Conservation (phyloP, 2,888 invertebrate species). For the Pollenia labialis region DNA sequence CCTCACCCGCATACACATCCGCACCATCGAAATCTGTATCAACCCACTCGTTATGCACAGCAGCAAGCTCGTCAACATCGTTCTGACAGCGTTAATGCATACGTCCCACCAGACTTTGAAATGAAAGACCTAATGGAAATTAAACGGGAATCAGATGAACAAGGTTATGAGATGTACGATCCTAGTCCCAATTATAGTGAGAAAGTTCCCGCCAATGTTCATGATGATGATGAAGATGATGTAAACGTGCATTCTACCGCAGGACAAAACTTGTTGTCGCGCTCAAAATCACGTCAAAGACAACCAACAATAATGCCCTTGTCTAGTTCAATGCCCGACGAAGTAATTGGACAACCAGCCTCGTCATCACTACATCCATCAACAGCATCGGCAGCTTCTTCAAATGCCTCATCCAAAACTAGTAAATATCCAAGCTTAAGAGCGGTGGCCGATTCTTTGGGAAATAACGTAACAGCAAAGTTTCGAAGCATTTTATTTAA, state of each 20-base stretch:
- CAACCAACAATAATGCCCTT: constrained; percentile 77
- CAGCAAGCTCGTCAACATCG: constrained; percentile 50
- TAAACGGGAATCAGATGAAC: constrained; percentile 75
- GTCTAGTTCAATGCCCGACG: constrained; percentile 81
- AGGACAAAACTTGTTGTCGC: constrained; percentile 78
- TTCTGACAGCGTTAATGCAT: constrained; percentile 75
- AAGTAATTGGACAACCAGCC: constrained; percentile 75
- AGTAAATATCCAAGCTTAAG: constrained; percentile 78
- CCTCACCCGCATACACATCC: constrained; percentile 70
- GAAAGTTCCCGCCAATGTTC: constrained; percentile 74
- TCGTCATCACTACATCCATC: constrained; percentile 79
- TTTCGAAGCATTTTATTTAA: constrained; percentile 80
- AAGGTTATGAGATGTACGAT: constrained; percentile 80
- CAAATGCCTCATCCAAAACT: constrained; percentile 79
- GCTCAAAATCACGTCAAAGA: constrained; percentile 66
- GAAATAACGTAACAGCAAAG: constrained; percentile 76
- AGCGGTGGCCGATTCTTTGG: constrained; percentile 79
- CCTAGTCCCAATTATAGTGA: constrained; percentile 81
- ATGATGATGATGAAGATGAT: constrained; percentile 75
- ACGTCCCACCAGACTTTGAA: constrained; percentile 79
- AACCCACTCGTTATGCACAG: constrained; percentile 66
- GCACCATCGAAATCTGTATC: constrained; percentile 65
- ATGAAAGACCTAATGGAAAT: constrained; percentile 58
- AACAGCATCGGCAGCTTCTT: constrained; percentile 80
- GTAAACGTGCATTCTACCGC: constrained; percentile 76